Conservation (phyloP, 2,113 vertebrate genomes). For the Odocoileus hemionus region DNA sequence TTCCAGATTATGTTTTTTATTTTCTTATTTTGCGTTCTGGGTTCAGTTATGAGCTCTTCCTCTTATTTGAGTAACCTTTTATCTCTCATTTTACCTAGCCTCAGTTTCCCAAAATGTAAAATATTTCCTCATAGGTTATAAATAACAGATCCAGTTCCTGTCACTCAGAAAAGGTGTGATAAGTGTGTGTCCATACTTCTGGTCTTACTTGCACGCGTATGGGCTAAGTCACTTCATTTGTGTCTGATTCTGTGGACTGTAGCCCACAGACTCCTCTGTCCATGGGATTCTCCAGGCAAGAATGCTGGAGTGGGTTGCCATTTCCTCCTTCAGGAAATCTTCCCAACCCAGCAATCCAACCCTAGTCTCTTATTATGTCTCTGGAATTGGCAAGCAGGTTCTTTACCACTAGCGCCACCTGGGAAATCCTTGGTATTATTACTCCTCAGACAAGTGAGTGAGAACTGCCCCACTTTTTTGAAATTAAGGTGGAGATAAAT, state of each 20-base stretch:
- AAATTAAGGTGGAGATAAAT: background rate
- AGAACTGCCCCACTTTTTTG: background rate
- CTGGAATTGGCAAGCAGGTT: background rate
- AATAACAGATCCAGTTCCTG: background rate
- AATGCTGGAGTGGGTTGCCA: background rate
- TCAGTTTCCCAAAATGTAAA: background rate
- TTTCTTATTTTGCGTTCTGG: background rate
- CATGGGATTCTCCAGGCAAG: background rate
- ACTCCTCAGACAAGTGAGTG: background rate
- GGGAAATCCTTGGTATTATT: background rate
- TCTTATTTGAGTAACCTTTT: background rate
- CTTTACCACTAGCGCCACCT: background rate
- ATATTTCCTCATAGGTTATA: background rate
- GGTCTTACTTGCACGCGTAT: background rate
- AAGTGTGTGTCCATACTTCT: background rate
- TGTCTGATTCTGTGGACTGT: background rate
- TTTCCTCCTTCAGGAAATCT: background rate
- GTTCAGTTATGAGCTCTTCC: background rate
- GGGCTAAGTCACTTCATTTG: background rate
- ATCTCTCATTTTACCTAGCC: background rate
- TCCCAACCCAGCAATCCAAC: background rate
- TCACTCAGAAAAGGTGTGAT: background rate
- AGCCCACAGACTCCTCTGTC: background rate
- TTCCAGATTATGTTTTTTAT: background rate
- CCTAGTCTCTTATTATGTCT: background rate